A percentile compares a stretch with the other conserved stretches of the same genome.
Evolutionary conservation across 2,797 vertebrate species (phyloP).

Genomic region (Hydrophis major): DNA sequence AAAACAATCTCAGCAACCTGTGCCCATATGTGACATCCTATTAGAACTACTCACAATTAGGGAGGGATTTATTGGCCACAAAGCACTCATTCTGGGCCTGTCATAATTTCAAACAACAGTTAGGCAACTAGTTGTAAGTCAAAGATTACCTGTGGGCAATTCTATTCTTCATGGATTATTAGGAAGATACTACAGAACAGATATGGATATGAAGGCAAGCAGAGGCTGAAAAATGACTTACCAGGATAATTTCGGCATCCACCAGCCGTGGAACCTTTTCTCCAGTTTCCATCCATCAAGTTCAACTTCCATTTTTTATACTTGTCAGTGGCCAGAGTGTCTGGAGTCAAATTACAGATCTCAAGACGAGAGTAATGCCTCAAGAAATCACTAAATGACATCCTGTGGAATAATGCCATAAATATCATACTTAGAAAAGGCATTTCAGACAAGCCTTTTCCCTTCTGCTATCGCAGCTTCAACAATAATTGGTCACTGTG

Average conservation of each 20-base stretch:
- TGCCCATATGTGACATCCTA: not conserved
- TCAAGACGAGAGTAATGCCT: conserved; percentile 81
- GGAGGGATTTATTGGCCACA: not conserved
- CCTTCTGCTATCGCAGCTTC: not conserved
- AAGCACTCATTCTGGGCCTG: not conserved
- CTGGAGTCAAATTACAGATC: conserved; percentile 88
- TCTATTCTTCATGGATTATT: not conserved
- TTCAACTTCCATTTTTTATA: conserved; percentile 82
- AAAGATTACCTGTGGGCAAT: not conserved
- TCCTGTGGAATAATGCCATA: conserved; percentile 70
- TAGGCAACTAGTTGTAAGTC: not conserved
- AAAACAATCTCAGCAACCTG: not conserved
- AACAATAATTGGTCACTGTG: not conserved
- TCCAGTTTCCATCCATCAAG: conserved; percentile 83
- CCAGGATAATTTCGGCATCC: conserved; percentile 84
- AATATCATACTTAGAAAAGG: rapidly evolving
- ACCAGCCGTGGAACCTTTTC: conserved; percentile 83
- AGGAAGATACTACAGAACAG: not conserved
- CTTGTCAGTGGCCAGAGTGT: conserved; percentile 73
- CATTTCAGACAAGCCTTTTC: not conserved
- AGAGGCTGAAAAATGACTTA: conserved; percentile 47
- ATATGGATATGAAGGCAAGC: not conserved
- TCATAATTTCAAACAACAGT: not conserved
- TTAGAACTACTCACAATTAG: not conserved
- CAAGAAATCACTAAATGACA: conserved; percentile 84